A percentile compares a stretch with the other conserved stretches of the same genome.
These are phyloP conservation scores for Druon quercuslanigerum DNA, from an alignment of 1,140 invertebrate species.

Conservation along the genomic window DNA sequence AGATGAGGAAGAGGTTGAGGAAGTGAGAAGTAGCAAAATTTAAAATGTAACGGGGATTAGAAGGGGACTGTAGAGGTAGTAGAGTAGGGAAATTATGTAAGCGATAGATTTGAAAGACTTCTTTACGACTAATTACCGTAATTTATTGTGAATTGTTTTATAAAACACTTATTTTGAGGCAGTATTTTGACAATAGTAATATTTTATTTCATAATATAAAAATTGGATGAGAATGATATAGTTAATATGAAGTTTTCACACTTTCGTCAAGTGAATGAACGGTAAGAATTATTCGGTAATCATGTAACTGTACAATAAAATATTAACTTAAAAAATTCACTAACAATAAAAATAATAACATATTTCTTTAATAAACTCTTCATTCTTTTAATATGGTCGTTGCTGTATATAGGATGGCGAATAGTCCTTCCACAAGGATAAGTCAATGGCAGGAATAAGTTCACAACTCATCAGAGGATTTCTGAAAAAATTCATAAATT, in stretches of 20 bases:
- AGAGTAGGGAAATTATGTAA: no score
- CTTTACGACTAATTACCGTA: no score
- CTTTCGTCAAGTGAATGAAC: conserved; percentile 10
- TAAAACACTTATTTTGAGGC: no score
- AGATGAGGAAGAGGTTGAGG: no score
- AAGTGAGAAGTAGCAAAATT: no score
- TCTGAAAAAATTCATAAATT: conserved; percentile 67
- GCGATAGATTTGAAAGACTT: no score
- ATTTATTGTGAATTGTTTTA: no score
- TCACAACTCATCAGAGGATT: conserved; percentile 82
- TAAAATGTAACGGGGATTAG: no score
- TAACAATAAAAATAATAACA: conserved; percentile 18
- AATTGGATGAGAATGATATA: conserved; percentile 19
- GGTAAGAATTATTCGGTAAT: not conserved
- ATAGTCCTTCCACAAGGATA: conserved; percentile 80
- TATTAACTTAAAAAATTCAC: conserved; percentile 13
- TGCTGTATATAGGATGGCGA: conserved; percentile 13
- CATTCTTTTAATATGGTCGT: not conserved
- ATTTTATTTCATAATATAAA: conserved; percentile 20
- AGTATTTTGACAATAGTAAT: not conserved
- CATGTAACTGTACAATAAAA: conserved; percentile 18
- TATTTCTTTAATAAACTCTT: not conserved
- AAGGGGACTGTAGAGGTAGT: no score
- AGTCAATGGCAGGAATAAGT: conserved; percentile 80
- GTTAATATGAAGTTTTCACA: not conserved